A percentile compares a stretch with the other conserved stretches of the same genome.
Evolutionary conservation across 1,140 invertebrate genomes (phyloP).

Genomic region (Nasonia vitripennis): DNA sequence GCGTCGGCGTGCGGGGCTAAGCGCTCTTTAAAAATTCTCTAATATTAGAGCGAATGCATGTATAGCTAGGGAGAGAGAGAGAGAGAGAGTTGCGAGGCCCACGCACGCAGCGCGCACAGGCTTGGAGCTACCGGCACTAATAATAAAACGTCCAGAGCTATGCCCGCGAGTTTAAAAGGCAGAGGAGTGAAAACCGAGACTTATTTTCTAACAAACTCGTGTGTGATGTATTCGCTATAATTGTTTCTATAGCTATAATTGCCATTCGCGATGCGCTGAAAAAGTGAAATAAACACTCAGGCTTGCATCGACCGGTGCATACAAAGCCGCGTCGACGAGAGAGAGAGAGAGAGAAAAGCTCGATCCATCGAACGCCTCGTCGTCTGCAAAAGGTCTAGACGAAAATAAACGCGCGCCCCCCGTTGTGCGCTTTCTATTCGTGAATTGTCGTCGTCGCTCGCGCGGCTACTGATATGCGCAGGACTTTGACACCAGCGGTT

Average conservation of each 20-base stretch:
- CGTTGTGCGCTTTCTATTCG: background rate
- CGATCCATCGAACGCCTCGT: conserved; percentile 27
- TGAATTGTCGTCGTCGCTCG: background rate
- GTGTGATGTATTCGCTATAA: background rate
- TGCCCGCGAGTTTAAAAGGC: background rate
- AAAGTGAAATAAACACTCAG: background rate
- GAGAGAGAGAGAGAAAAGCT: background rate
- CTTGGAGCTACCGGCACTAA: background rate
- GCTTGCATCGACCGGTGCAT: background rate
- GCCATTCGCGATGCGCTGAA: too few species aligned
- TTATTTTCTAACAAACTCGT: conserved; percentile 50
- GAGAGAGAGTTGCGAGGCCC: background rate
- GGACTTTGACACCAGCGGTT: background rate
- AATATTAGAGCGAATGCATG: conserved; percentile 44
- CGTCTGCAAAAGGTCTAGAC: conserved; percentile 30
- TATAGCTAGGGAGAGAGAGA: background rate
- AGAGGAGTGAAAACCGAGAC: background rate
- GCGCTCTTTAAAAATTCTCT: conserved; percentile 26
- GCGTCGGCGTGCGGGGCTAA: background rate
- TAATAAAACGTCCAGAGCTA: conserved; percentile 40
- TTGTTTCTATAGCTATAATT: background rate
- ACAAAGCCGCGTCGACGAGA: background rate
- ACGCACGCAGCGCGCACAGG: background rate
- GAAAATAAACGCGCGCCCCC: conserved; percentile 13
- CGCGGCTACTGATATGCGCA: background rate